Base-by-base conservation (phyloP, 2,113 vertebrate genomes). In the Amblyopsis rosae region DNA sequence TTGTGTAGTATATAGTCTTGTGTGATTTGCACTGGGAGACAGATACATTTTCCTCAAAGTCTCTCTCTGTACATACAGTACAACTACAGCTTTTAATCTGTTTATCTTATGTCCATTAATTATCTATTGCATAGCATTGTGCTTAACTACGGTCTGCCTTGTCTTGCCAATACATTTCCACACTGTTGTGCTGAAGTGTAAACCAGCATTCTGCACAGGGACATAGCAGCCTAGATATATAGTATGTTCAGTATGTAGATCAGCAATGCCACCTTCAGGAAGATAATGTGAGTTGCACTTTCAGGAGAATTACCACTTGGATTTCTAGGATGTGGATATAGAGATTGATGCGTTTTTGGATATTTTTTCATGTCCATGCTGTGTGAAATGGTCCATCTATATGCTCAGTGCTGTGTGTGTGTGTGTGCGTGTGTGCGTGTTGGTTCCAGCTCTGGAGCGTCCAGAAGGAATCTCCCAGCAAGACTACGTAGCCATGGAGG, bases 381-480 rank as follows among this genome's bases (percentile, higher is more conserved):
- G 46, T 73, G 33, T 61, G 56, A 5, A 9, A n/a, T 12, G 1
- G 11, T 61, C 3, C 33, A 16, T 51, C 9, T 62, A 50, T 33
- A 7, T 60, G 63, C 53, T 51, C 12, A 19, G 65, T 60, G 56
- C 10, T 57, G 17, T 56, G 13, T 35, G 3, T 12, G 15, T 77
- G 47, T 51, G 19, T 68, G 4, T 51, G 19, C 66, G 4, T 41
- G 35, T 56, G 45, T 65, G n/a, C 13, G 13, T 73, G 10, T n/a
- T 57, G 62, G 26, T 79, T 67, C 35, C 87, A 99, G 98, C 94
- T 3, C 86, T 99, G 69, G 96, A 98, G 83, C 94, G 89, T 48
- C 67, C 76, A 6, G 97, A 98, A 62, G 94, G 93, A 32, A 90
- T 90, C 0, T 79, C 88, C 15, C 87, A 92, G 69, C 89, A 93